Conservation (phyloP, 2,797 vertebrate genomes). For the Hemitrygon akajei region DNA sequence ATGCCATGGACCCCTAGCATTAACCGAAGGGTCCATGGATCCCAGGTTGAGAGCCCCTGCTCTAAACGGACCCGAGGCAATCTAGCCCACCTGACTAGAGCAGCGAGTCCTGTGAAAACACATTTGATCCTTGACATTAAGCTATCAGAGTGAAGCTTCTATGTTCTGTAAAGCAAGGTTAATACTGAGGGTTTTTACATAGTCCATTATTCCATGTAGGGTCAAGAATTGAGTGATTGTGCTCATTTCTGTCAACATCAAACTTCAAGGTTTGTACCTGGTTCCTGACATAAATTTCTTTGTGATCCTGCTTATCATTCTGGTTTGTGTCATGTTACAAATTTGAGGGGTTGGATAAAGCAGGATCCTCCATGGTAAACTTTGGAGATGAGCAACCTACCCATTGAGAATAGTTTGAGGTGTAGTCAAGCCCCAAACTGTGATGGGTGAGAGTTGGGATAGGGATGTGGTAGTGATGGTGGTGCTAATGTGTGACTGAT, state of each 20-base stretch:
- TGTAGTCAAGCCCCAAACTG: not conserved
- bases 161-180: not conserved
- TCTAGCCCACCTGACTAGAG: not conserved
- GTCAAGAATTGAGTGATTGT: not conserved
- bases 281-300: conserved; percentile 7
- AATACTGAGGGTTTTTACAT: not conserved
- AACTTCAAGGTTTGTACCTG: not conserved
- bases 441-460: not conserved
- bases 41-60: too few relatives aligned
- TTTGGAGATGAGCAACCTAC: not conserved
- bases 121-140: too few relatives aligned
- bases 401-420: not conserved
- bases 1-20: too few relatives aligned
- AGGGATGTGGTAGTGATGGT: not conserved
- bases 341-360: not conserved
- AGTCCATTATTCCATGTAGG: not conserved
- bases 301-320: not conserved
- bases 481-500: not conserved
- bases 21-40: too few relatives aligned
- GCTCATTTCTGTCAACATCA: not conserved
- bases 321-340: not conserved
- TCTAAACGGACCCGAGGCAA: not conserved
- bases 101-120: not conserved
- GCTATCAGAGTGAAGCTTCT: not conserved
- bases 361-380: not conserved